Evolutionary conservation across 2,888 invertebrate genomes (phyloP).

Genomic region (Melanostoma mellinum): DNA sequence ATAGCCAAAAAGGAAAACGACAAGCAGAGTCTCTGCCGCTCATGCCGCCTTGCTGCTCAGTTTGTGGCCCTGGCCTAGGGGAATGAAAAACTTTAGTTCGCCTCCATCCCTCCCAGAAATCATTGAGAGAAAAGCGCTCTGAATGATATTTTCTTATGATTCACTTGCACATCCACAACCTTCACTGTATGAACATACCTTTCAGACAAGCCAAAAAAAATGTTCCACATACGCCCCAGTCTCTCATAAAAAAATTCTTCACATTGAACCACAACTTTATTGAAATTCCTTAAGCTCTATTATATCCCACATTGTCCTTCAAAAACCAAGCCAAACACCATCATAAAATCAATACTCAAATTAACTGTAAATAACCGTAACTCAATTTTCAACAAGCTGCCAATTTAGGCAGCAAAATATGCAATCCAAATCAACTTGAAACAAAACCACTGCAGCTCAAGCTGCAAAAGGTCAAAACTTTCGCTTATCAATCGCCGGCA

Average conservation of each 20-base stretch:
- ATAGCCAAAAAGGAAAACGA: not conserved
- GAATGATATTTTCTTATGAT: not conserved
- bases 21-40: not conserved
- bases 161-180: not conserved
- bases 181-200: not conserved
- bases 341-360: conserved; percentile 53
- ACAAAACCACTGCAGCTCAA: conserved; percentile 4
- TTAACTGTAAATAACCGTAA: conserved; percentile 48
- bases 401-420: conserved; percentile 38
- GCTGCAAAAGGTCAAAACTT: conserved; percentile 67
- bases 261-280: conserved; percentile 26
- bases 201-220: not conserved
- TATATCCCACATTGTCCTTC: not conserved
- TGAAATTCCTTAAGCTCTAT: not conserved
- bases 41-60: no score
- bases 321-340: not conserved
- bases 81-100: no score
- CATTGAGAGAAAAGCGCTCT: no score
- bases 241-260: not conserved
- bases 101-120: no score
- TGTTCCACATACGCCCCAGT: conserved; percentile 6
- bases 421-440: conserved; percentile 11
- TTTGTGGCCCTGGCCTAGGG: no score
- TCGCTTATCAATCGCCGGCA: conserved; percentile 64
- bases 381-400: conserved; percentile 52